Percentiles rank a stretch among this genome's conserved stretches.
These are phyloP conservation scores for Melanerpes formicivorus DNA, from an alignment of 2,113 vertebrate species.

Conservation along the genomic window DNA sequence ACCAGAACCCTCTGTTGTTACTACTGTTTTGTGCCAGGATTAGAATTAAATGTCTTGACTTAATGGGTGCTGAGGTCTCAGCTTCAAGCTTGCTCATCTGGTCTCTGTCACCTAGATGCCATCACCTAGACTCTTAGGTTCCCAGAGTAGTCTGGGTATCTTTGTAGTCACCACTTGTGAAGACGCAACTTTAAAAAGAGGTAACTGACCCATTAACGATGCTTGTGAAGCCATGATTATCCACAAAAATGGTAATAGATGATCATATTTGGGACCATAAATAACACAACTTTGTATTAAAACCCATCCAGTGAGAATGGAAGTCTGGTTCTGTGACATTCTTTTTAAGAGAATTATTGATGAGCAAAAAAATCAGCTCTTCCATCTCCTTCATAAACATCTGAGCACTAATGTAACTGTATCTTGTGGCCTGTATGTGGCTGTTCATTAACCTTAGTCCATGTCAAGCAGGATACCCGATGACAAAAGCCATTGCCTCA, in stretches of 20 bases:
- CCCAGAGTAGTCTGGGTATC: background rate
- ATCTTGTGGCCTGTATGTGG: background rate
- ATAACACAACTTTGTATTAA: background rate
- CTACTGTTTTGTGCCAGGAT: constrained; percentile 17
- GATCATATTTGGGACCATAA: background rate
- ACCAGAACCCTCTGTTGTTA: constrained; percentile 28
- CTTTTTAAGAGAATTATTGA: background rate
- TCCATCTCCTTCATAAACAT: background rate
- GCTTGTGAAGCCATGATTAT: background rate
- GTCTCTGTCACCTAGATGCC: background rate
- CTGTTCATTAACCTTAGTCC: background rate
- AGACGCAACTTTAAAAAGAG: background rate
- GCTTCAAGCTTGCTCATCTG: background rate
- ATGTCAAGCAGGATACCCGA: background rate
- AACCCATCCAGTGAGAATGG: background rate
- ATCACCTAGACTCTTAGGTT: background rate
- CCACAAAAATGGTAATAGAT: background rate
- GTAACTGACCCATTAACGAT: background rate
- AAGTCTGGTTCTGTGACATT: background rate
- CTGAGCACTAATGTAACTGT: background rate
- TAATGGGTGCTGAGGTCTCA: background rate
- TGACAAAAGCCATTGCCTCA: background rate
- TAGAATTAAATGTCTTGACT: constrained; percentile 29
- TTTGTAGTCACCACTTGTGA: background rate
- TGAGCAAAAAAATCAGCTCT: background rate